phyloP scores from a whole-genome alignment of 1,140 invertebrate genomes.

The Rhynchophorus ferrugineus region DNA sequence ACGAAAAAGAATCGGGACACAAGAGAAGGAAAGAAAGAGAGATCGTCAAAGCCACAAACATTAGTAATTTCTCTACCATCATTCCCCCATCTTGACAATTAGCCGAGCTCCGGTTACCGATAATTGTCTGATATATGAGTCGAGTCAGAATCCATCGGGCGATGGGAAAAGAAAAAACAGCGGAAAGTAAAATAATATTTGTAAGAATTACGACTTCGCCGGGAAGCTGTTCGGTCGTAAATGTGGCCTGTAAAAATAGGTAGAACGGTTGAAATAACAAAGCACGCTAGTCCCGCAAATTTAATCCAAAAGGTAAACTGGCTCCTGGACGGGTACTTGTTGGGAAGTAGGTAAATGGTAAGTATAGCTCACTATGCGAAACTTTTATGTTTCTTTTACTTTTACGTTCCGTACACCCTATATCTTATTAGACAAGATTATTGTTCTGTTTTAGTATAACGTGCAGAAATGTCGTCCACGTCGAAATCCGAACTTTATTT shows the following conservation, averaged over 20 bases:
- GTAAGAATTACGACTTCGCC: not conserved
- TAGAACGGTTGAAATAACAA: constrained; percentile 12
- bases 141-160: too few relatives aligned
- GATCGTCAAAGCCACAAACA: too few relatives aligned
- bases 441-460: too few relatives aligned
- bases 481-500: too few relatives aligned
- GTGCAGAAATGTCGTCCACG: too few relatives aligned
- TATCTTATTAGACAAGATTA: not conserved
- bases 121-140: too few relatives aligned
- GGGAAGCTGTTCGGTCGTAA: constrained; percentile 2
- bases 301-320: constrained; percentile 14
- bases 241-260: constrained; percentile 11
- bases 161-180: too few relatives aligned
- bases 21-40: too few relatives aligned
- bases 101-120: too few relatives aligned
- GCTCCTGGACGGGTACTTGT: constrained; percentile 1
- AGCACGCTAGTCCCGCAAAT: constrained; percentile 1
- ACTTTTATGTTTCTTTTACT: constrained; percentile 6
- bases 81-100: too few relatives aligned
- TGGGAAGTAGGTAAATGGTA: constrained; percentile 3
- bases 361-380: not conserved
- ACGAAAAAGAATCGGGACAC: too few relatives aligned
- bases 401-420: not conserved
- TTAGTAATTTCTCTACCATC: too few relatives aligned
- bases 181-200: constrained; percentile 3